Conservation (phyloP, 2,113 vertebrate species). For the Pedetes capensis region DNA sequence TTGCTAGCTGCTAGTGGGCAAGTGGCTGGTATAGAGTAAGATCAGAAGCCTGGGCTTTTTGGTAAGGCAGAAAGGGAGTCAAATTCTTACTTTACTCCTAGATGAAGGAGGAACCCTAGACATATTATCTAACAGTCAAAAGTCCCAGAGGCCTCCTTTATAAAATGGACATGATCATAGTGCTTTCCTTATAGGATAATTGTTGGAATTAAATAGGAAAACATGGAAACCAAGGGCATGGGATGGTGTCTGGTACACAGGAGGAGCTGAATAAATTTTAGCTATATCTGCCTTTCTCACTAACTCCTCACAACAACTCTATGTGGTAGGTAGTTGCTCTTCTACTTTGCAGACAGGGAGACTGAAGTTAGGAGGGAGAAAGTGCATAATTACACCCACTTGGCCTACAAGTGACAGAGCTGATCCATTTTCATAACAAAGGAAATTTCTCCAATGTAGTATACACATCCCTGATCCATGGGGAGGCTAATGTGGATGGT, state of each 20-base stretch:
- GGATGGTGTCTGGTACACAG: neutral
- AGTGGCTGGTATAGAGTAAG: neutral
- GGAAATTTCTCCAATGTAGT: neutral
- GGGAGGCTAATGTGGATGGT: neutral
- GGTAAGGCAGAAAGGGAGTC: neutral
- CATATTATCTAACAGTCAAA: constrained; percentile 34
- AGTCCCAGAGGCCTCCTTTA: neutral
- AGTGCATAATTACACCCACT: neutral
- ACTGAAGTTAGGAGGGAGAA: neutral
- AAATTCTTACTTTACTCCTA: neutral
- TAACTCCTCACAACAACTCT: neutral
- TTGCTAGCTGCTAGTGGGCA: neutral
- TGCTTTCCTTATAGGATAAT: neutral
- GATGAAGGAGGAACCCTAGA: neutral
- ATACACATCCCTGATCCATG: neutral
- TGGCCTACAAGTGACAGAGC: neutral
- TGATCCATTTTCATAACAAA: neutral
- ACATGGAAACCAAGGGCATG: neutral
- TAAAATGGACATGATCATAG: constrained; percentile 25
- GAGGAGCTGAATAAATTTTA: neutral
- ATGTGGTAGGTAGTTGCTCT: neutral
- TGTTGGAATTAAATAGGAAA: neutral
- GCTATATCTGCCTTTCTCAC: neutral
- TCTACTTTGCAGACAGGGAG: neutral
- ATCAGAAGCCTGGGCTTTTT: neutral